Conservation (phyloP, 1,140 invertebrate species). For the Zaprionus africanus region DNA sequence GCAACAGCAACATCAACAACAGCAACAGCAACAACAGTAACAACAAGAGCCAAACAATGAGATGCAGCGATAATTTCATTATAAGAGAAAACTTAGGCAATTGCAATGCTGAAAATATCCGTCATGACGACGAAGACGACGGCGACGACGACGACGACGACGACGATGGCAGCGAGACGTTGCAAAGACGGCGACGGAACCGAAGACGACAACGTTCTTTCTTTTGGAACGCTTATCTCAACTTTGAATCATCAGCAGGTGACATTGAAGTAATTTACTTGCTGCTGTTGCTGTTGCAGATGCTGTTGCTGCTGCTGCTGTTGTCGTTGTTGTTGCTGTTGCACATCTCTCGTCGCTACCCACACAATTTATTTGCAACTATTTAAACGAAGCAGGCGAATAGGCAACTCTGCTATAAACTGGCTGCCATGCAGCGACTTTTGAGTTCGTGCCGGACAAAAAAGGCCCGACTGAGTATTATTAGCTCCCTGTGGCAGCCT, state of each 20-base stretch:
- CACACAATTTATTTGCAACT: conserved; percentile 82
- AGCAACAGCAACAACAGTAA: conserved; percentile 9
- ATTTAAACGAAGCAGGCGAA: conserved; percentile 62
- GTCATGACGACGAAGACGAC: conserved; percentile 32
- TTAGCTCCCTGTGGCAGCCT: conserved; percentile 61
- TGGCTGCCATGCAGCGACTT: conserved; percentile 37
- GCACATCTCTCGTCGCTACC: conserved; percentile 65
- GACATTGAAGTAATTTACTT: conserved; percentile 83
- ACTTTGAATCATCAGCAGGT: conserved; percentile 80
- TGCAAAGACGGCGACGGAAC: conserved; percentile 48
- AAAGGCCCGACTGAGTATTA: conserved; percentile 67
- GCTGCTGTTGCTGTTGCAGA: conserved; percentile 64
- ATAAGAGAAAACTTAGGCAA: conserved; percentile 76
- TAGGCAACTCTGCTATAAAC: conserved; percentile 24
- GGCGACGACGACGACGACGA: conserved; percentile 26
- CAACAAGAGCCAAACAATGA: conserved; percentile 62
- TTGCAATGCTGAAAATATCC: conserved; percentile 52
- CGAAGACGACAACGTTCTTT: conserved; percentile 61
- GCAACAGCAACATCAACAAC: conserved; percentile 2
- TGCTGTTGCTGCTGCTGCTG: conserved; percentile 43
- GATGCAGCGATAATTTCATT: conserved; percentile 81
- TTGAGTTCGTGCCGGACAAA: conserved; percentile 57
- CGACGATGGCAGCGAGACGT: conserved; percentile 21
- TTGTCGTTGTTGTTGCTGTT: conserved; percentile 47
- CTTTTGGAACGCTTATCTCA: conserved; percentile 69